Conservation (phyloP, 2,888 invertebrate genomes). For the Luperina nickerlii region DNA sequence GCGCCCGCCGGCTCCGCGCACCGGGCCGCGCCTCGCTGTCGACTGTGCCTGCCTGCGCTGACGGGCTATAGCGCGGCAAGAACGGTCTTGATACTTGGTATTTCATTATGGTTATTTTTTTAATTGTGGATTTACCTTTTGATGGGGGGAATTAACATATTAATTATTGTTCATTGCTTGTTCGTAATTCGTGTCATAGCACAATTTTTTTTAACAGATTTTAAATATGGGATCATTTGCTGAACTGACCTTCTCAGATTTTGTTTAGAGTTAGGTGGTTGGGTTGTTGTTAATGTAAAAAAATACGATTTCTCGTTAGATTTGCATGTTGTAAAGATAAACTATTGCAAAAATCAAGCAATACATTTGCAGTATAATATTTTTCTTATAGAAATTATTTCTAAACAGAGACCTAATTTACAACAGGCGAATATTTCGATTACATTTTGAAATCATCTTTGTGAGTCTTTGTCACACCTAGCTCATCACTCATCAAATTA, state of each 20-base stretch:
- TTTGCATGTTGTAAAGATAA: not conserved
- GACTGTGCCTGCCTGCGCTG: constrained; percentile 73
- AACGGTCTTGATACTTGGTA: constrained; percentile 74
- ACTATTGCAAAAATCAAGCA: not conserved
- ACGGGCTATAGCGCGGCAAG: constrained; percentile 71
- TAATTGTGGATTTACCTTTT: not conserved
- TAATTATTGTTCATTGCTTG: not conserved
- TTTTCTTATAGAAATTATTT: not conserved
- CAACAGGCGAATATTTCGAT: not conserved
- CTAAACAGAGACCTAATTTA: not conserved
- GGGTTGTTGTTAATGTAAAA: not conserved
- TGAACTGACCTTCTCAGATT: not conserved
- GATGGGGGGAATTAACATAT: not conserved
- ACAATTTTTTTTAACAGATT: not conserved
- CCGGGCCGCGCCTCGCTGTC: constrained; percentile 79
- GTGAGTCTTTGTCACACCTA: not conserved
- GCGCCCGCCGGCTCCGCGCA: constrained; percentile 65
- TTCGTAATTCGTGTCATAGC: not conserved
- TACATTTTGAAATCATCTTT: not conserved
- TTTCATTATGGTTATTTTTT: constrained; percentile 1
- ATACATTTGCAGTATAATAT: not conserved
- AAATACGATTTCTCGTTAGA: not conserved
- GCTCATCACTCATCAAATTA: constrained; percentile 37
- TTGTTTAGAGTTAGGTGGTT: not conserved
- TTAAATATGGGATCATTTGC: not conserved